These are phyloP conservation scores for Stegana nigrithorax DNA, from an alignment of 2,888 invertebrate genomes.

Conservation along the genomic window DNA sequence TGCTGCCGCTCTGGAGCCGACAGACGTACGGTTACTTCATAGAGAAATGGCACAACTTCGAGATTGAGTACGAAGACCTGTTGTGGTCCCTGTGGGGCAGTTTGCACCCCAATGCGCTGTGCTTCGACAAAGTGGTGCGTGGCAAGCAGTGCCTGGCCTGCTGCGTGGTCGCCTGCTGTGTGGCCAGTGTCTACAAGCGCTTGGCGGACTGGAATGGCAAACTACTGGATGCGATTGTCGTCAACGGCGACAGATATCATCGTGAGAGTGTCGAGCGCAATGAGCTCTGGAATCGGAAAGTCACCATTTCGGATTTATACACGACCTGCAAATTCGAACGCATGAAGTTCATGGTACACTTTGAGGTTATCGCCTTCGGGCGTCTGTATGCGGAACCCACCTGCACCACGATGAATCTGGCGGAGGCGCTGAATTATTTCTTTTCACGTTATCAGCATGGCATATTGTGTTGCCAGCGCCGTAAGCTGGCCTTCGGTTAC, in stretches of 20 bases:
- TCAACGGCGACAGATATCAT: slow-evolving; percentile 73
- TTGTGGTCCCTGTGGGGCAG: slow-evolving; percentile 77
- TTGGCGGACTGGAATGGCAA: slow-evolving; percentile 74
- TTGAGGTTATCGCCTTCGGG: slow-evolving; percentile 72
- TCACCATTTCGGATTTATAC: slow-evolving; percentile 71
- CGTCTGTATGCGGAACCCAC: slow-evolving; percentile 70
- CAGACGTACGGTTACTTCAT: too few relatives aligned
- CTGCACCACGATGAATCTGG: slow-evolving; percentile 72
- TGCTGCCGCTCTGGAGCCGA: slow-evolving; percentile 59
- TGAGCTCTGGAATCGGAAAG: slow-evolving; percentile 70
- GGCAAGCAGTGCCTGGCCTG: slow-evolving; percentile 76
- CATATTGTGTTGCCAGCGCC: slow-evolving; percentile 71
- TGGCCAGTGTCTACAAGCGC: slow-evolving; percentile 71
- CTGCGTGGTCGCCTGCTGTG: slow-evolving; percentile 72
- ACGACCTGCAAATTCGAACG: slow-evolving; percentile 72
- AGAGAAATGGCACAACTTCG: slow-evolving; percentile 72
- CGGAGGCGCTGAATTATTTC: slow-evolving; percentile 73
- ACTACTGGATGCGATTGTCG: slow-evolving; percentile 74
- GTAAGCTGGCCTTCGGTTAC: slow-evolving; percentile 71
- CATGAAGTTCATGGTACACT: slow-evolving; percentile 71
- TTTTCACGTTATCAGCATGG: slow-evolving; percentile 72
- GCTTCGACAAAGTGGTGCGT: slow-evolving; percentile 71
- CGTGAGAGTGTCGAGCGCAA: slow-evolving; percentile 69
- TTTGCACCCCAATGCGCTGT: slow-evolving; percentile 72
- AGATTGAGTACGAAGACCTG: slow-evolving; percentile 76